These are phyloP conservation scores for Mesoclemmys tuberculata DNA, from an alignment of 2,113 vertebrate species.

Conservation along the genomic window DNA sequence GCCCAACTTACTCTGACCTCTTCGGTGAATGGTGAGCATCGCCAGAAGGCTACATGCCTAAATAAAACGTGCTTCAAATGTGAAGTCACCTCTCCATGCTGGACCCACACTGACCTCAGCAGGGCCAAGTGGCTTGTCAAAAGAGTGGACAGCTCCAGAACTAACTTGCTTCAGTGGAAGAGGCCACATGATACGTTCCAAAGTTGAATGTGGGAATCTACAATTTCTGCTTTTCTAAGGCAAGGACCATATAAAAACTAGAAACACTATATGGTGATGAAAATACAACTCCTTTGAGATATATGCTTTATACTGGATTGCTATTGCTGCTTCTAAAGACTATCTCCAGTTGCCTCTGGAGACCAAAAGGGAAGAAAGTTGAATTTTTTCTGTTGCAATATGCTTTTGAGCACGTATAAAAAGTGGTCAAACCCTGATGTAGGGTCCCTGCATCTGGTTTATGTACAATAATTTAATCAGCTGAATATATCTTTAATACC, in stretches of 20 bases:
- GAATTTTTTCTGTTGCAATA: slow-evolving; percentile 71
- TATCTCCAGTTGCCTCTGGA: slow-evolving; percentile 68
- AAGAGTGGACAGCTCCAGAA: slow-evolving; percentile 5
- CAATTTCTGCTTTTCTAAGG: slow-evolving; percentile 65
- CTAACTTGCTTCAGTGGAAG: background rate
- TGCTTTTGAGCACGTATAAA: slow-evolving; percentile 82
- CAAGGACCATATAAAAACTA: slow-evolving; percentile 65
- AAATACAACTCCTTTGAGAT: slow-evolving; percentile 71
- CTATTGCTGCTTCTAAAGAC: slow-evolving; percentile 83
- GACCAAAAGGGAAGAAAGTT: slow-evolving; percentile 71
- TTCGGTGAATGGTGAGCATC: background rate
- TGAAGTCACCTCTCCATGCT: slow-evolving; percentile 23
- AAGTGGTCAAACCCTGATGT: slow-evolving; percentile 82
- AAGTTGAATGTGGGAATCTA: slow-evolving; percentile 1
- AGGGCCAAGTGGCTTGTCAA: background rate
- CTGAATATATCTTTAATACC: slow-evolving; percentile 81
- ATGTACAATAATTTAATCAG: slow-evolving; percentile 96
- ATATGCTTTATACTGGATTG: slow-evolving; percentile 74
- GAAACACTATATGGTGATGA: slow-evolving; percentile 57
- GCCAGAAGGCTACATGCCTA: background rate
- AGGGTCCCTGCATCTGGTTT: slow-evolving; percentile 83
- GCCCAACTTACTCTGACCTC: background rate
- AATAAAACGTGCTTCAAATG: background rate
- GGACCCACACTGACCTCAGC: background rate
- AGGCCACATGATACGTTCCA: background rate